Evolutionary conservation across 2,113 vertebrate species (phyloP), one percentile per base, ranked within the genome.

Genomic region (human): DNA sequence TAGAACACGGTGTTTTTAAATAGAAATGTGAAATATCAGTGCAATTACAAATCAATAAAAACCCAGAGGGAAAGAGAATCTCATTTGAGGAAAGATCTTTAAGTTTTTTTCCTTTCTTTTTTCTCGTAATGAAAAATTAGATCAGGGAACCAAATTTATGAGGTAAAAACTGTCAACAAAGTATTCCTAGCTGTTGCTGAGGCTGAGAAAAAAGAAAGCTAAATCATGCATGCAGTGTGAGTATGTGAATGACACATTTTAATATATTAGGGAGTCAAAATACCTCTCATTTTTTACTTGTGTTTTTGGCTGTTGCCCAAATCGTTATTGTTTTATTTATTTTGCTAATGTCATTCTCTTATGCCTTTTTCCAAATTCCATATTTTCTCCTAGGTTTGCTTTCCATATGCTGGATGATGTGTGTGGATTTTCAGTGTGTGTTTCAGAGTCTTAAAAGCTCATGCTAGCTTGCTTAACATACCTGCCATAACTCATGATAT

Each of bases 1-100:
- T 76, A 94, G 94, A 86, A 95, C 38, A 32, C 1, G 16, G 14
- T 52, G 30, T 94, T 96, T 32, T 92, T 83, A 87, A 78, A 80
- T 70, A 94, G 82, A 95, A 97, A 89, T 87, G 68, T 93, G 93
- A 97, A 91, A 45, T 94, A 93, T 76, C 1, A 2, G 87, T 86
- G 52, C 78, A 93, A 85, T 94, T 93, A 90, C 91, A 93, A 94
- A 90, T 93, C 93, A 72, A 32, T 93, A 38, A 89, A 91, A 94
- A 50, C 83, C 86, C 92, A 50, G 90, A 85, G 73, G 94, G 86
- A 93, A 96, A 89, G 73, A 86, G 61, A 94, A 89, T 95, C 85
- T 97, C 81, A 89, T 89, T 83, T 95, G 48, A 93, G 43, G 83
- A 12, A 86, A 93, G 75, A 81, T 45, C 70, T 95, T 94, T 48